Evolutionary conservation across 2,888 invertebrate genomes (phyloP).

Genomic region (Podabrus alpinus): DNA sequence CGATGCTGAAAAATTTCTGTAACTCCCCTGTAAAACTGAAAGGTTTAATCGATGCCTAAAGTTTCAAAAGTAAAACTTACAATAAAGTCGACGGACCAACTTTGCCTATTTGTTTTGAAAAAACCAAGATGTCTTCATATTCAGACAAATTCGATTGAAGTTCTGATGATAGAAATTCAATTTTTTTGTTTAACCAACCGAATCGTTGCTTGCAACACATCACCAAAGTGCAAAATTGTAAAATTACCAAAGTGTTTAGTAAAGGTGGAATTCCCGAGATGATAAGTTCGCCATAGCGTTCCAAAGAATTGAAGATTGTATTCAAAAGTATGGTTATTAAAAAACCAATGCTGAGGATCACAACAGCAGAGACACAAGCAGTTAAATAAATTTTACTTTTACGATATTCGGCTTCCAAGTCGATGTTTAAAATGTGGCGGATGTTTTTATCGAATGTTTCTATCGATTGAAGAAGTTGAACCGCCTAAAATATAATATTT

Average conservation of each 20-base stretch:
- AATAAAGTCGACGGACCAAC: background rate
- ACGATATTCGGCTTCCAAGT: background rate
- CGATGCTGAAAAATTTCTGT: background rate
- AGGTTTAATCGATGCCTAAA: too few relatives aligned
- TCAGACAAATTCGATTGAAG: background rate
- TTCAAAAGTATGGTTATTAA: background rate
- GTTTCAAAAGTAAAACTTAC: background rate
- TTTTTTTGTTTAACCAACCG: conserved; percentile 6
- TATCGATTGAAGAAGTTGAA: background rate
- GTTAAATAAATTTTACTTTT: background rate
- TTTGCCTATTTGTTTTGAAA: background rate
- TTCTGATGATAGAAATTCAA: background rate
- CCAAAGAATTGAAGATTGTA: background rate
- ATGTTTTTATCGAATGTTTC: background rate
- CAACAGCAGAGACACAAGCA: background rate
- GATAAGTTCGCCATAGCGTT: background rate
- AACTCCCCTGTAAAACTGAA: background rate
- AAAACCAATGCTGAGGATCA: background rate
- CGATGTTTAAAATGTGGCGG: background rate
- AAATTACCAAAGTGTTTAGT: background rate
- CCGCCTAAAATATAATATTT: background rate
- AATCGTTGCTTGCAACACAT: conserved; percentile 10
- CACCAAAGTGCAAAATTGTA: conserved; percentile 12
- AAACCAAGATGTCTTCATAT: background rate
- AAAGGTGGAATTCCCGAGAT: background rate